Base-by-base conservation (phyloP, 2,888 invertebrate species). In the Quadriops clusia region DNA sequence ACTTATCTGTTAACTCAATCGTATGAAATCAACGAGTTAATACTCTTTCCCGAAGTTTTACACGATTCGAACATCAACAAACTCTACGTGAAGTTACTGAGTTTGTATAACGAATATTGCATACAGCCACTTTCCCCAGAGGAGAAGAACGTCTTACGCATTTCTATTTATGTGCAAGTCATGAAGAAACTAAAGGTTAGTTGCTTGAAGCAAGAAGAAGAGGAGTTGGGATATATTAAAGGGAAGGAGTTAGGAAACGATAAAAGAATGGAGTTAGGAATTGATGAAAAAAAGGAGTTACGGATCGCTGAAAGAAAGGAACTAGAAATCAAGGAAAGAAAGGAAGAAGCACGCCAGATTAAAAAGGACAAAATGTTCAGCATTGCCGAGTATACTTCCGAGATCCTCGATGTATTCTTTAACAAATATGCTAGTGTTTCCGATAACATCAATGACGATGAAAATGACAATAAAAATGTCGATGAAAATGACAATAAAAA, bases 391-490 rank as follows among this genome's bases (percentile, higher is more conserved):
- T 53, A 54, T 34, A 32, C 59, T 5, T 52, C 55, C 1, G 55
- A 57, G 28, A 46, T 60, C 30, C 40, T 60, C 15, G 55, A 58
- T 37, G 39, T 36, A 5, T 58, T 59, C 30, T 59, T 59, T 37
- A 37, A 43, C 11, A 22, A 28, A 10, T 14, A 33, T 15, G 28
- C 33, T 3, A 21, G 32, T 11, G 5, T 25, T 4, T 6, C n/a
- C n/a, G n/a, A n/a, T n/a, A n/a, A n/a, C n/a, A n/a, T n/a, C n/a
- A n/a, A n/a, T n/a, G n/a, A n/a, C n/a, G n/a, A n/a, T n/a, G n/a
- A n/a, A n/a, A n/a, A n/a, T n/a, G n/a, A n/a, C n/a, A n/a, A n/a
- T n/a, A n/a, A n/a, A n/a, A n/a, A n/a, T n/a, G n/a, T n/a, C n/a
- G n/a, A n/a, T n/a, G n/a, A n/a, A n/a, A n/a, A n/a, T n/a, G n/a